Evolutionary conservation across 1,140 invertebrate species (phyloP).

Genomic region (Nasonia longicornis): DNA sequence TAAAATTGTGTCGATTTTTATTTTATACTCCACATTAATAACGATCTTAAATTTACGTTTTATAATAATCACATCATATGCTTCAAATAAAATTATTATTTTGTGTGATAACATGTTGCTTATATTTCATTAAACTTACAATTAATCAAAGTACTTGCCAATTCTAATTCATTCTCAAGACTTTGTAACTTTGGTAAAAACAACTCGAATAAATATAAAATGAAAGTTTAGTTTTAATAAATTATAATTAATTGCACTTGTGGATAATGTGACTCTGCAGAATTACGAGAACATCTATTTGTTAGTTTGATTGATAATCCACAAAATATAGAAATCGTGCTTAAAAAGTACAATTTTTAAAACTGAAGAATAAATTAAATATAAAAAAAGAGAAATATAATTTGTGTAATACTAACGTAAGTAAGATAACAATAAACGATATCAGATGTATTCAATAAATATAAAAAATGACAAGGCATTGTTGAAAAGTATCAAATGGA

Average conservation of each 20-base stretch:
- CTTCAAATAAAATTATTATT: slow-evolving; percentile 12
- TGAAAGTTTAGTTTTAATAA: slow-evolving; percentile 19
- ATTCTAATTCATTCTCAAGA: background rate
- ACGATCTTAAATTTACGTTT: slow-evolving; percentile 28
- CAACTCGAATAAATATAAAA: slow-evolving; percentile 27
- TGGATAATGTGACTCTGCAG: slow-evolving; percentile 33
- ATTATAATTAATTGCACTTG: slow-evolving; percentile 39
- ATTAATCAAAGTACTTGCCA: slow-evolving; percentile 13
- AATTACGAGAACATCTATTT: slow-evolving; percentile 10
- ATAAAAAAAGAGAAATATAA: slow-evolving; percentile 34
- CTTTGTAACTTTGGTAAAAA: slow-evolving; percentile 20
- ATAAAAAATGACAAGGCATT: slow-evolving; percentile 20
- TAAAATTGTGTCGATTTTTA: background rate
- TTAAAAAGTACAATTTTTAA: slow-evolving; percentile 33
- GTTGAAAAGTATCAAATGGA: slow-evolving; percentile 29
- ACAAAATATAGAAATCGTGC: slow-evolving; percentile 24
- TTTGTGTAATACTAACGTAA: slow-evolving; percentile 34
- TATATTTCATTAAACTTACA: slow-evolving; percentile 7
- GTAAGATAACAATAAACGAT: slow-evolving; percentile 43
- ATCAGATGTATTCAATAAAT: slow-evolving; percentile 17
- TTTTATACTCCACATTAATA: slow-evolving; percentile 8
- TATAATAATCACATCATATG: slow-evolving; percentile 32
- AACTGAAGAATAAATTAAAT: slow-evolving; percentile 25
- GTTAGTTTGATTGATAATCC: background rate
- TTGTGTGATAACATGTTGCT: slow-evolving; percentile 17